Evolutionary conservation across 2,888 invertebrate species (phyloP), one percentile per base, ranked within the genome.

Genomic region (Orgyia antiqua): DNA sequence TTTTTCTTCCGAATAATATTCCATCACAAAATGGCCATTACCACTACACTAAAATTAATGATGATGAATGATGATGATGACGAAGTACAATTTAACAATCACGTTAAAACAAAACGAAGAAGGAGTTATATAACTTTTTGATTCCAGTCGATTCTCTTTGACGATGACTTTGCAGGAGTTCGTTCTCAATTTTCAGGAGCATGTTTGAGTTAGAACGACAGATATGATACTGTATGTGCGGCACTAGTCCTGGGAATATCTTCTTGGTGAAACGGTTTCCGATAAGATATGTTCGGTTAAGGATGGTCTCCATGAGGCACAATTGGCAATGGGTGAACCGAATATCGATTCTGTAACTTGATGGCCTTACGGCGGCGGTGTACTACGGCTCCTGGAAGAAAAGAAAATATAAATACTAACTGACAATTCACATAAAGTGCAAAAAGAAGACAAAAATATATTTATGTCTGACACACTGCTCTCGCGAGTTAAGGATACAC

Each of bases 91-190:
- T 3, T 12, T 1, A 6, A 30, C 36, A 36, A 51, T 15, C 44
- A 60, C 65, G 87, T 93, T 94, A 94, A 84, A 94, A 94, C 76
- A 94, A 90, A 52, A 94, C 94, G 76, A 94, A 94, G 86, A 94
- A 94, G 41, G 94, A 94, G 84, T 94, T 94, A 87, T 94, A 94
- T 70, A 94, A 87, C 78, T 94, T 94, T 83, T 94, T 94, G 66
- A 94, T 93, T 41, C 94, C 94, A 27, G 94, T 94, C 13, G 93
- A 93, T 77, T 94, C 94, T 68, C 93, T 88, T 77, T 94, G 94
- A 63, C 94, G 90, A 71, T 93, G 94, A 69, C 92, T 93, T 74
- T 93, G 92, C 39, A 94, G 89, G 61, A 94, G 88, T 68, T 91
- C 90, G 80, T 92, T 92, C 72, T 92, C 90, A 59, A 91, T 86